Base-by-base conservation (phyloP, 1,140 invertebrate genomes). In the Oryctes rhinoceros region DNA sequence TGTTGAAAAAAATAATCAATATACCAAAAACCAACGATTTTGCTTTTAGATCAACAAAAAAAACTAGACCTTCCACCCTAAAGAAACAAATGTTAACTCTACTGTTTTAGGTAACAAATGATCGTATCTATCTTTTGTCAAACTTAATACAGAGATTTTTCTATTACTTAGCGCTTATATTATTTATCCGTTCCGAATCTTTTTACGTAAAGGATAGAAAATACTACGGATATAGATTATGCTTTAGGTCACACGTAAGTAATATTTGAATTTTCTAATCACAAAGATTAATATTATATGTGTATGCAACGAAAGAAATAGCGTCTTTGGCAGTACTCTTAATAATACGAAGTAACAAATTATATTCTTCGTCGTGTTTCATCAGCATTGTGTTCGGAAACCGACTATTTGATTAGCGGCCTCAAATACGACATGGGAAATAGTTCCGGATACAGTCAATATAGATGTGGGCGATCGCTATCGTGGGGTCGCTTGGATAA, bases 381-480 rank as follows among this genome's bases (percentile, higher is more conserved):
- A 71, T 71, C 35, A 71, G 65, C 24, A 71, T 71, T 71, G 20
- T 67, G 79, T 80, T 74, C 53, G 75, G 79, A 74, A 80, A 80
- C 67, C 75, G 53, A 65, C 71, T 59, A 80, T 80, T 80, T 74
- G 79, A 80, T 80, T 80, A 80, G 79, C 79, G 79, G 74, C 79
- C 75, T 71, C 59, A 76, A 80, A 77, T 80, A 53, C 62, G 79
- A 80, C 71, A 80, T 80, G 79, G 79, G 79, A 80, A 80, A 80
- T 74, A 62, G 79, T 80, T 80, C 79, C 79, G 79, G 79, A 80
- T 80, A 80, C 79, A 80, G 79, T 80, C 79, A 80, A 80, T 80
- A 74, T 71, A 71, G 75, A 48, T 76, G 79, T 80, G 79, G 79
- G 79, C 79, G 79, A 80, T 80, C 79, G 53, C 79, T 80, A 80